A percentile compares a stretch with the other conserved stretches of the same genome.
phyloP scores from a whole-genome alignment of 2,888 invertebrate species.

The Thecocarcelia acutangulata region DNA sequence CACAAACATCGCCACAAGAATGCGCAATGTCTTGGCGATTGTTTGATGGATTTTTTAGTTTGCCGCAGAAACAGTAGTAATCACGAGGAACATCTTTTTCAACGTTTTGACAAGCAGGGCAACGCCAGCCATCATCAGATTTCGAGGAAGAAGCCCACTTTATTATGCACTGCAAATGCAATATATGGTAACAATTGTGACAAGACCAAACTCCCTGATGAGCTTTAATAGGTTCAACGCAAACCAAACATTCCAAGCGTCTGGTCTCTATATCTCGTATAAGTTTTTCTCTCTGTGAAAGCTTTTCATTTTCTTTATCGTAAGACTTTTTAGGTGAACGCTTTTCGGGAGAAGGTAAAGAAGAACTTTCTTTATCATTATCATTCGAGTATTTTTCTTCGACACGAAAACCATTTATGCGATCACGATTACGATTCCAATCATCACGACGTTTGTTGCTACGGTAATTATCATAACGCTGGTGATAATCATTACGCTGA shows the following conservation, averaged over 20 bases:
- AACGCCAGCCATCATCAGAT: slow-evolving; percentile 93
- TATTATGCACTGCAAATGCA: slow-evolving; percentile 94
- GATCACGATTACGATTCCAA: slow-evolving; percentile 80
- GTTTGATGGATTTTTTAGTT: slow-evolving; percentile 87
- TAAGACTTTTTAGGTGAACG: slow-evolving; percentile 72
- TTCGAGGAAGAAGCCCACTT: slow-evolving; percentile 95
- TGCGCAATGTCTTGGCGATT: slow-evolving; percentile 92
- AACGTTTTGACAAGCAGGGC: slow-evolving; percentile 96
- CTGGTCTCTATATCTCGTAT: slow-evolving; percentile 91
- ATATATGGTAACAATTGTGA: slow-evolving; percentile 93
- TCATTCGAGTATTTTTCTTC: slow-evolving; percentile 76
- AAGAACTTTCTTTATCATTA: slow-evolving; percentile 78
- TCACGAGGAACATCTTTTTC: slow-evolving; percentile 87
- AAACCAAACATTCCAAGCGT: slow-evolving; percentile 95
- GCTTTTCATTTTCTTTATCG: slow-evolving; percentile 77
- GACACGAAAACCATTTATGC: slow-evolving; percentile 77
- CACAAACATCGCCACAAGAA: slow-evolving; percentile 94
- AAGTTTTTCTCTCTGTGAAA: slow-evolving; percentile 91
- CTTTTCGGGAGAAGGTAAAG: slow-evolving; percentile 78
- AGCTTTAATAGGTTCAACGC: slow-evolving; percentile 92
- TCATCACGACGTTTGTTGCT: slow-evolving; percentile 79
- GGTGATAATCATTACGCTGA: slow-evolving; percentile 76
- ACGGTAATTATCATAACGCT: slow-evolving; percentile 79
- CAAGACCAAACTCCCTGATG: slow-evolving; percentile 95
- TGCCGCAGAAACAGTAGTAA: slow-evolving; percentile 96